Conservation (phyloP, 2,797 vertebrate species). For the Alfaro cultratus region DNA sequence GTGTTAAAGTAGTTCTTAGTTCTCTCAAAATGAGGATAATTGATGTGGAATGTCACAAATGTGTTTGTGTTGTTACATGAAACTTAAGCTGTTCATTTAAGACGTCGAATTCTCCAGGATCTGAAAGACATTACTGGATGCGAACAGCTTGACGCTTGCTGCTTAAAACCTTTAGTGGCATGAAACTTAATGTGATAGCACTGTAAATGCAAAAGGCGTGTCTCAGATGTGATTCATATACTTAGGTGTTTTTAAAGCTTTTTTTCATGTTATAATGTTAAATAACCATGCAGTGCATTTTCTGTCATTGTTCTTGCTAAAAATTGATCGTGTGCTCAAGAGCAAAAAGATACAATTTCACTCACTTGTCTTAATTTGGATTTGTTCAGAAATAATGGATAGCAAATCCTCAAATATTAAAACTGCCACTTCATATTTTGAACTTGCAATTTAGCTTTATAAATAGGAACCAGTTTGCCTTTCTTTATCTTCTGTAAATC, state of each 20-base stretch:
- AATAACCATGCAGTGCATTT: constrained; percentile 24
- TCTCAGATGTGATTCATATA: constrained; percentile 36
- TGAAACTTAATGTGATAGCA: constrained; percentile 51
- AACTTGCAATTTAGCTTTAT: constrained; percentile 14
- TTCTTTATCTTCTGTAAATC: constrained; percentile 19
- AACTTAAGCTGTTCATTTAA: constrained; percentile 53
- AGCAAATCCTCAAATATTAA: constrained; percentile 13
- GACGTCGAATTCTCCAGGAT: constrained; percentile 24
- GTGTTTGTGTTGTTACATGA: constrained; percentile 56
- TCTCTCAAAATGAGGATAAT: constrained; percentile 55
- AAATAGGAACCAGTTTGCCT: constrained; percentile 26
- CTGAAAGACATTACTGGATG: constrained; percentile 31
- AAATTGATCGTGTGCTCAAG: constrained; percentile 77
- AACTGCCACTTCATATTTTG: constrained; percentile 20
- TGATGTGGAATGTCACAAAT: constrained; percentile 57
- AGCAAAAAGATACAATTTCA: constrained; percentile 37
- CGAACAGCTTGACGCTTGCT: constrained; percentile 34
- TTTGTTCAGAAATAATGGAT: not conserved
- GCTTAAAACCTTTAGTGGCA: constrained; percentile 46
- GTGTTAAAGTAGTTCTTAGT: constrained; percentile 47
- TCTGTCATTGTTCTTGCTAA: constrained; percentile 25
- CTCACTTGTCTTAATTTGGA: constrained; percentile 29
- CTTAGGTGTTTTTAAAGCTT: constrained; percentile 20
- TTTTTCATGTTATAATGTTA: constrained; percentile 12
- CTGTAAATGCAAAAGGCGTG: constrained; percentile 54